Percentiles rank a stretch among this genome's conserved stretches.
These are phyloP conservation scores for Mus caroli DNA, from an alignment of 2,797 vertebrate species.

Conservation along the genomic window DNA sequence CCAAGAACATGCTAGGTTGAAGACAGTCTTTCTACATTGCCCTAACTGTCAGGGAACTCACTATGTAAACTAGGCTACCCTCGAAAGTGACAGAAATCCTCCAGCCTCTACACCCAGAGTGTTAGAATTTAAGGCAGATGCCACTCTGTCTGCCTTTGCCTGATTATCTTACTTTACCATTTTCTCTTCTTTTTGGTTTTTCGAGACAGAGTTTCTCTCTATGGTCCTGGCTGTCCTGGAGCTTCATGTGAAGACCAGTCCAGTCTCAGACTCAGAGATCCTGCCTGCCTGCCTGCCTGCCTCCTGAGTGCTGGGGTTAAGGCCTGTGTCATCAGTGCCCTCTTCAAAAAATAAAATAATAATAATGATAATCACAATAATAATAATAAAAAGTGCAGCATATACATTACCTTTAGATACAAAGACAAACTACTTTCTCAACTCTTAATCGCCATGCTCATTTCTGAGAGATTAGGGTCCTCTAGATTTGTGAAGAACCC, in stretches of 20 bases:
- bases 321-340: not conserved
- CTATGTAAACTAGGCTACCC: not conserved
- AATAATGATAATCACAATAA: not conserved
- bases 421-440: constrained; percentile 44
- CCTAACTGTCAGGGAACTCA: not conserved
- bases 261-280: not conserved
- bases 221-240: not conserved
- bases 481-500: constrained; percentile 47
- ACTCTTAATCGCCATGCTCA: not conserved
- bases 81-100: not conserved
- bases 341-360: not conserved
- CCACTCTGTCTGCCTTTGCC: not conserved
- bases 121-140: too few relatives aligned
- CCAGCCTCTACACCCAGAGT: not conserved
- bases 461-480: not conserved
- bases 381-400: not conserved
- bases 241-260: not conserved
- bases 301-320: not conserved
- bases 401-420: constrained; percentile 37
- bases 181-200: not conserved
- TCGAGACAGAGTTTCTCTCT: not conserved
- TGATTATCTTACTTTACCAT: not conserved
- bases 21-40: not conserved
- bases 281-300: not conserved
- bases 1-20: constrained; percentile 9